Evolutionary conservation across 2,113 vertebrate species (phyloP).

Genomic region (Atherinomorus stipes): DNA sequence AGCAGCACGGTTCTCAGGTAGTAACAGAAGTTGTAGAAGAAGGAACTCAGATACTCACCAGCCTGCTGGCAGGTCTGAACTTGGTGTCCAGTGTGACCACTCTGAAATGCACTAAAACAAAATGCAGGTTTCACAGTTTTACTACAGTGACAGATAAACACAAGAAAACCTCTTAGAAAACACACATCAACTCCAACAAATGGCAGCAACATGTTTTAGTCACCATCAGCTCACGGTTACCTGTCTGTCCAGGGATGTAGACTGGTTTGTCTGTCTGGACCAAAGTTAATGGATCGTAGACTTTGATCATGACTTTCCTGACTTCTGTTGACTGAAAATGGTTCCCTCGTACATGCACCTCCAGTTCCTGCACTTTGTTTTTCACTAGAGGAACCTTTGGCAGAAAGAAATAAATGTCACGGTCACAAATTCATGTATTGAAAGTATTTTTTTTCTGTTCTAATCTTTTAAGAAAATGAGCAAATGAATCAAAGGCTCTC

Average conservation of each 20-base stretch:
- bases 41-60: constrained; percentile 9
- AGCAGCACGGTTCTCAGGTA: no score
- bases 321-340: constrained; percentile 64
- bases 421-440: background rate
- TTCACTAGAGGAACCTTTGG: constrained; percentile 62
- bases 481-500: background rate
- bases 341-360: constrained; percentile 66
- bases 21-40: no score
- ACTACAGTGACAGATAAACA: no score
- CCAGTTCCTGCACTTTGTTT: constrained; percentile 40
- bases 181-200: no score
- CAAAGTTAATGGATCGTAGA: constrained; percentile 50
- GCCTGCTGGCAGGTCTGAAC: constrained; percentile 4
- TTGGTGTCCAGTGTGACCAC: constrained; percentile 30
- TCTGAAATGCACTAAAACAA: constrained; percentile 27
- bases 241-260: constrained; percentile 80
- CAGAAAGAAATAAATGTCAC: background rate
- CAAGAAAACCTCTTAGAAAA: no score
- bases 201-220: no score
- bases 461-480: background rate
- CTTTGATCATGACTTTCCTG: constrained; percentile 68
- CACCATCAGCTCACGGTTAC: constrained; percentile 39
- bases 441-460: no score
- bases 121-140: background rate
- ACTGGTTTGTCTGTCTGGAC: constrained; percentile 80